These are phyloP conservation scores for Enteromius unitaeniatus DNA, from an alignment of 2,797 vertebrate genomes.

Conservation along the genomic window DNA sequence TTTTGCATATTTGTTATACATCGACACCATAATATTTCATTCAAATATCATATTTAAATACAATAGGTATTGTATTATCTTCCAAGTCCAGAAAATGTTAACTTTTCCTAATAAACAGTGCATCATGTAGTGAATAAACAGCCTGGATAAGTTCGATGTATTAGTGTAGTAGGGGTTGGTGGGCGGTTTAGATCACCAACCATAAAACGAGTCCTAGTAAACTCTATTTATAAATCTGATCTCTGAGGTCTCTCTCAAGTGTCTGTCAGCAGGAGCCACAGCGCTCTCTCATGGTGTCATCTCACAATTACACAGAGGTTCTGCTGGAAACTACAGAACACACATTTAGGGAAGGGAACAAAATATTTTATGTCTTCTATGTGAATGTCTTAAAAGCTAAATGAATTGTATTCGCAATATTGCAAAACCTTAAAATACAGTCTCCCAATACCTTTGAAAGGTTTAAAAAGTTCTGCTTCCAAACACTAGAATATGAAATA, in stretches of 20 bases:
- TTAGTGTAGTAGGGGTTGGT: not conserved
- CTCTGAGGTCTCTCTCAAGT: not conserved
- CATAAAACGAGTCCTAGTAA: not conserved
- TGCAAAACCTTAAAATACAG: not conserved
- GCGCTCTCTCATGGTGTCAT: constrained; percentile 26
- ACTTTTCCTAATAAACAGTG: not conserved
- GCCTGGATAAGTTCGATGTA: not conserved
- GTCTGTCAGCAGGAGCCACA: not conserved
- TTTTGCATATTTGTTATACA: too few species aligned
- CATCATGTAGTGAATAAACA: not conserved
- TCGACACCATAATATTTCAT: not conserved
- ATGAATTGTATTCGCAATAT: not conserved
- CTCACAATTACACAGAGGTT: not conserved
- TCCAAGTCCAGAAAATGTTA: not conserved
- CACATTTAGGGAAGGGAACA: too few species aligned
- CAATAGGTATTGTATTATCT: too few species aligned
- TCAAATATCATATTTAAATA: not conserved
- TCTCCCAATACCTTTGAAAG: not conserved
- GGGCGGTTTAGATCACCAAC: not conserved
- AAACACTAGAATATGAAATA: not conserved
- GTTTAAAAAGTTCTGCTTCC: too few species aligned
- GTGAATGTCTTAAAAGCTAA: not conserved
- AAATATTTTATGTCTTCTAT: not conserved
- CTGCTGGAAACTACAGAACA: not conserved
- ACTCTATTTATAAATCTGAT: not conserved